Conservation (phyloP, 2,113 vertebrate genomes). For the Tachuris rubrigastra region DNA sequence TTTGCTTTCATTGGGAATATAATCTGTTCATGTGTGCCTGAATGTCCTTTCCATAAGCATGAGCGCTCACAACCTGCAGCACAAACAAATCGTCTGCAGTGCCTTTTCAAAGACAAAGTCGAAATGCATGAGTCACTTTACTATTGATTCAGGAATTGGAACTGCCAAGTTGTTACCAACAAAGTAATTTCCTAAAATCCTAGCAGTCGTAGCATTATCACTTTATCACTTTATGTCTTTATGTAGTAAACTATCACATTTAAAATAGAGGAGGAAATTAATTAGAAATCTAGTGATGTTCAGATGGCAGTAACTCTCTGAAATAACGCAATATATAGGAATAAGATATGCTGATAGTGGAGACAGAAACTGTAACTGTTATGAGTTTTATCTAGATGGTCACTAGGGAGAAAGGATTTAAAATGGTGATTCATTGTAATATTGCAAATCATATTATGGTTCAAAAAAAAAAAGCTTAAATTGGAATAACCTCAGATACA, state of each 20-base stretch:
- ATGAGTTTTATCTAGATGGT: neutral
- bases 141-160: slow-evolving; percentile 22
- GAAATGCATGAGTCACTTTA: slow-evolving; percentile 35
- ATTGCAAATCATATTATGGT: neutral
- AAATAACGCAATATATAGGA: neutral
- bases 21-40: neutral
- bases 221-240: neutral
- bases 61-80: neutral
- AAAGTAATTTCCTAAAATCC: slow-evolving; percentile 48
- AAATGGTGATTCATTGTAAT: neutral
- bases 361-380: neutral
- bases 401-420: neutral
- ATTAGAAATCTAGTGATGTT: slow-evolving; percentile 15
- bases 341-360: neutral
- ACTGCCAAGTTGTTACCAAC: slow-evolving; percentile 30
- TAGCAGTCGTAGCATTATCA: neutral
- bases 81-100: neutral
- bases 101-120: slow-evolving; percentile 3
- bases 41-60: neutral
- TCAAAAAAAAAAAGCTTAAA: neutral
- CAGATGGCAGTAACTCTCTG: neutral
- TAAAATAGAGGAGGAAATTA: slow-evolving; percentile 30
- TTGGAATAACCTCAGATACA: neutral
- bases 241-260: neutral
- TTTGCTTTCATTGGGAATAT: neutral